Conservation (phyloP, 2,113 vertebrate genomes). For the Zosterops japonicus region DNA sequence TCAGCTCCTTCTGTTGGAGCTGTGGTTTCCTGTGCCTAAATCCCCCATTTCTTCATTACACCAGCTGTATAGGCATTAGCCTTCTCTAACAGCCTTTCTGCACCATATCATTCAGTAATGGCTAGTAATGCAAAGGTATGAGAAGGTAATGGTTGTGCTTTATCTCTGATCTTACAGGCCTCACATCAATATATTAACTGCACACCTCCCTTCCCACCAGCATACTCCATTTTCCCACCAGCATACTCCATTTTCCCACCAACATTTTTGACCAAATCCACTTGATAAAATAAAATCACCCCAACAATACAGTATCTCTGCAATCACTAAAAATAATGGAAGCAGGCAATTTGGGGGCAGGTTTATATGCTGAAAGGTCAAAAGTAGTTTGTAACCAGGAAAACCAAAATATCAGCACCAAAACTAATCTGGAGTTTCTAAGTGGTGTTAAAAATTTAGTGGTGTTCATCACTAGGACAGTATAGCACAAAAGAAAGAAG, state of each 20-base stretch:
- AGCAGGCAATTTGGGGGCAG: neutral
- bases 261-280: slow-evolving; percentile 37
- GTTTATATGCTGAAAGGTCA: neutral
- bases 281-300: slow-evolving; percentile 66
- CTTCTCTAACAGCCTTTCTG: slow-evolving; percentile 75
- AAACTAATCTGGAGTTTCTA: neutral
- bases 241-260: neutral
- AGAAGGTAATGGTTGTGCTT: slow-evolving; percentile 71
- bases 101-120: slow-evolving; percentile 73
- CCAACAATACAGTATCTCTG: slow-evolving; percentile 25
- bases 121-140: slow-evolving; percentile 70
- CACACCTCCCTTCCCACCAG: neutral
- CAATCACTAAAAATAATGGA: slow-evolving; percentile 6
- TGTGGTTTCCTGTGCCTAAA: slow-evolving; percentile 78
- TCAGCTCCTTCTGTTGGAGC: slow-evolving; percentile 82
- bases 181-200: slow-evolving; percentile 70
- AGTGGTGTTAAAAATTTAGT: neutral
- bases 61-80: slow-evolving; percentile 74
- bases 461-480: neutral
- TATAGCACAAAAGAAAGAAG: neutral
- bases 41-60: slow-evolving; percentile 80
- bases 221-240: neutral
- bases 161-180: slow-evolving; percentile 73
- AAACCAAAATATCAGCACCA: neutral
- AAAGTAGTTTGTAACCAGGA: neutral